Conservation (phyloP, 2,113 vertebrate genomes). For the Solenodon paradoxus region DNA sequence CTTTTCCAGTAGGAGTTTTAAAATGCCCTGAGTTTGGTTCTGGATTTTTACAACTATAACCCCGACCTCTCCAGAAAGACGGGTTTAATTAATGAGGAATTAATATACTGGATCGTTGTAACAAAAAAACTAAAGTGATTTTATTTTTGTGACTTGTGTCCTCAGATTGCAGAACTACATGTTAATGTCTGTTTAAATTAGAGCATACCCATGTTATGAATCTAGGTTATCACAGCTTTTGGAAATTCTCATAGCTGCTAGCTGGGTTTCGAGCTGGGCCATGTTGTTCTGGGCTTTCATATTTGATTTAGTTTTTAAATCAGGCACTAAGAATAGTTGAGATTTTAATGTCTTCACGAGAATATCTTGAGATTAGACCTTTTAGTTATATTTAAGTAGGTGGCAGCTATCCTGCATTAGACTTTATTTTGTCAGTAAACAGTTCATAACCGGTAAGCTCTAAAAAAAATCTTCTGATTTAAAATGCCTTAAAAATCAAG, state of each 20-base stretch:
- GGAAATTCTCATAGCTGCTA: neutral
- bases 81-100: neutral
- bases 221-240: too few relatives aligned
- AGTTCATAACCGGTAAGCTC: neutral
- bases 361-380: too few relatives aligned
- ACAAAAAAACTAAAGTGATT: neutral
- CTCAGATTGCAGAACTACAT: neutral
- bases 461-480: neutral
- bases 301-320: neutral
- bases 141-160: conserved; percentile 14
- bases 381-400: neutral
- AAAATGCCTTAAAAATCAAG: neutral
- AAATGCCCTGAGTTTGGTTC: neutral
- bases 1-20: neutral
- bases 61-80: neutral
- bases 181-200: neutral
- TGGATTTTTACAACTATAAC: neutral
- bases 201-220: neutral
- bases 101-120: neutral
- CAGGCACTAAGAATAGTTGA: neutral
- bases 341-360: neutral
- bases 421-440: neutral
- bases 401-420: neutral
- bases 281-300: neutral
- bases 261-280: neutral